Evolutionary conservation across 2,888 invertebrate species (phyloP).

Genomic region (Lathronympha strigana): DNA sequence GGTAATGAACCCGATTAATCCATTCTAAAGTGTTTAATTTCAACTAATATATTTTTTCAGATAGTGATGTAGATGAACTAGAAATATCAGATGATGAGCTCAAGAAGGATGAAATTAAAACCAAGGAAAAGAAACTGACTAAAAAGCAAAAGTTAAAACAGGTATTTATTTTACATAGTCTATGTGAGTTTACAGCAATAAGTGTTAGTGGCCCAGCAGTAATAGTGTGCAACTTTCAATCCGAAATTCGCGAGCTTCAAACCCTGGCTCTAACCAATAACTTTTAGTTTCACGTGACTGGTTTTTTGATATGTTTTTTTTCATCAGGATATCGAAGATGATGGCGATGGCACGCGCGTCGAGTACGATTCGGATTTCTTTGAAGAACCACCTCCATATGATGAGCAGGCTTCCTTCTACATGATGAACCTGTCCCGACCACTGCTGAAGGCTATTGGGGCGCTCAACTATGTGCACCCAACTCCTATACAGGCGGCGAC

Average conservation of each 20-base stretch:
- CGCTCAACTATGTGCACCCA: conserved; percentile 95
- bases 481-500: conserved; percentile 98
- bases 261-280: too few relatives aligned
- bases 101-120: conserved; percentile 87
- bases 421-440: conserved; percentile 99
- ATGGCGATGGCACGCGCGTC: conserved; percentile 69
- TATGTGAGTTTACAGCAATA: too few relatives aligned
- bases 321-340: conserved; percentile 62
- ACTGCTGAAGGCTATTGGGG: conserved; percentile 94
- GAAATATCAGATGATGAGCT: conserved; percentile 91
- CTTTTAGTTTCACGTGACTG: background rate
- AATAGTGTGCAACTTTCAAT: too few relatives aligned
- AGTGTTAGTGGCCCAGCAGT: too few relatives aligned
- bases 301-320: background rate
- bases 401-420: conserved; percentile 90
- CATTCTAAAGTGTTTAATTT: too few relatives aligned
- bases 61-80: conserved; percentile 82
- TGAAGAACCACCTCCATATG: conserved; percentile 87
- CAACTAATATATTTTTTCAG: conserved; percentile 52
- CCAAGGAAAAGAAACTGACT: conserved; percentile 86
- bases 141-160: conserved; percentile 74
- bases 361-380: conserved; percentile 78
- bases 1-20: too few relatives aligned
- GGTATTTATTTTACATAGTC: conserved; percentile 51
- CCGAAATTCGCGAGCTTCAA: too few relatives aligned